Conservation (phyloP, 2,888 invertebrate species). For the Hydrotaea cyrtoneurina region DNA sequence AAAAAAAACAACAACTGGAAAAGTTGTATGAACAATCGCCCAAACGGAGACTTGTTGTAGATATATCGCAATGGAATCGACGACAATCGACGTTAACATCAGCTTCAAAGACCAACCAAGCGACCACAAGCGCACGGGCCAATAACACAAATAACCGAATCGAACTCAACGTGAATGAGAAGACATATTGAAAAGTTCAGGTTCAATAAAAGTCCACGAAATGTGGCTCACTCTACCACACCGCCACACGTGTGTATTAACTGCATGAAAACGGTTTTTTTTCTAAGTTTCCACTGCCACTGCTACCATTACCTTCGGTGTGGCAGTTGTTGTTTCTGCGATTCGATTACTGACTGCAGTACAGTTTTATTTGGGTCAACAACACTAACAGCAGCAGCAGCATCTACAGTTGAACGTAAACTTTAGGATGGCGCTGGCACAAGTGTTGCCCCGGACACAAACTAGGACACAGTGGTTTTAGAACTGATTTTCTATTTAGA, state of each 20-base stretch:
- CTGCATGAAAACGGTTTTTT: slow-evolving; percentile 42
- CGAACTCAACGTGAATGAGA: slow-evolving; percentile 7
- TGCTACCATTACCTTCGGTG: background rate
- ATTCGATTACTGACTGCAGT: slow-evolving; percentile 32
- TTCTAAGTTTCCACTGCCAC: background rate
- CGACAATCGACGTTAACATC: slow-evolving; percentile 1
- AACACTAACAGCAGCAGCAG: slow-evolving; percentile 5
- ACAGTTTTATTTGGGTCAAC: slow-evolving; percentile 24
- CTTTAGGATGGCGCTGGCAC: background rate
- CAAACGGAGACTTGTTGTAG: background rate
- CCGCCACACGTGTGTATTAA: slow-evolving; percentile 61
- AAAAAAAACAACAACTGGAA: slow-evolving; percentile 23
- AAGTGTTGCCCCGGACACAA: background rate
- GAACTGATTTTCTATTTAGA: background rate
- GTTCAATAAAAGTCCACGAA: slow-evolving; percentile 67
- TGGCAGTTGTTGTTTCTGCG: background rate
- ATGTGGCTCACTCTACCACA: slow-evolving; percentile 35
- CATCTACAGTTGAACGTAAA: slow-evolving; percentile 21
- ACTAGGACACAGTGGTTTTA: background rate
- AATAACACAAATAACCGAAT: slow-evolving; percentile 63
- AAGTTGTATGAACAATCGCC: slow-evolving; percentile 14
- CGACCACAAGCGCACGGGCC: slow-evolving; percentile 60
- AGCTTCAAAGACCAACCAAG: slow-evolving; percentile 18
- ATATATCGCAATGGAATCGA: slow-evolving; percentile 5
- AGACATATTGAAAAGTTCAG: slow-evolving; percentile 64